A percentile compares a stretch with the other conserved stretches of the same genome.
These are phyloP conservation scores for Trichogramma dendrolimi DNA, from an alignment of 2,888 invertebrate species.

Conservation along the genomic window DNA sequence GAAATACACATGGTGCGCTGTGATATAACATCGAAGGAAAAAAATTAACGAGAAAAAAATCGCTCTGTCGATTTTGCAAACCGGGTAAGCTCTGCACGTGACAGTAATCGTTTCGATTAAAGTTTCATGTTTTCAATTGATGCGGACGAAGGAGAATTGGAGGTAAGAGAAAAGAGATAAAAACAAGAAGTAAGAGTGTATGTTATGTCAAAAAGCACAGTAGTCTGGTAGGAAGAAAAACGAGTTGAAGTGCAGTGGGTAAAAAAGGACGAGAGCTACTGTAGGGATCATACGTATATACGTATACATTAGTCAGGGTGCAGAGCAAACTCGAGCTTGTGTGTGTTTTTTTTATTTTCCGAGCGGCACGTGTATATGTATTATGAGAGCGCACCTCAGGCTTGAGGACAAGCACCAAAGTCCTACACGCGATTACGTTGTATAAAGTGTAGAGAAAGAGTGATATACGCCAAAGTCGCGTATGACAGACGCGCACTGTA, in stretches of 20 bases:
- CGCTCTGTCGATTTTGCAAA: slow-evolving; percentile 28
- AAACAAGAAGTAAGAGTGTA: neutral
- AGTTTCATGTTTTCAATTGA: slow-evolving; percentile 32
- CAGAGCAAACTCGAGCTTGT: slow-evolving; percentile 48
- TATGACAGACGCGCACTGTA: too few relatives aligned
- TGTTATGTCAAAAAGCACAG: slow-evolving; percentile 17
- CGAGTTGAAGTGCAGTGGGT: slow-evolving; percentile 12
- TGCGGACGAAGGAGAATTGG: neutral
- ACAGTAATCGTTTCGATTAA: slow-evolving; percentile 36
- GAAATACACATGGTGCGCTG: neutral
- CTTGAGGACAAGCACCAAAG: slow-evolving; percentile 51
- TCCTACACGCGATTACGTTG: slow-evolving; percentile 34
- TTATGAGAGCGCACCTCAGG: slow-evolving; percentile 47
- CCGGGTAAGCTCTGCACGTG: slow-evolving; percentile 51
- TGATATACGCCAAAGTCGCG: too few relatives aligned
- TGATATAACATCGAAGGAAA: too few relatives aligned
- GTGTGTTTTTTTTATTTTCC: slow-evolving; percentile 13
- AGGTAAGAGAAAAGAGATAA: neutral
- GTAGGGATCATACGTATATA: slow-evolving; percentile 9
- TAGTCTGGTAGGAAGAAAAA: slow-evolving; percentile 11
- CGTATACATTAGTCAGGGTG: slow-evolving; percentile 44
- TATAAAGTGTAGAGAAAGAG: too few relatives aligned
- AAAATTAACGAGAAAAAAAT: neutral
- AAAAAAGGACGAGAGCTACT: slow-evolving; percentile 7
- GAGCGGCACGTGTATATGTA: slow-evolving; percentile 19